Conservation (phyloP, 2,888 invertebrate genomes). For the Steromphala cineraria region DNA sequence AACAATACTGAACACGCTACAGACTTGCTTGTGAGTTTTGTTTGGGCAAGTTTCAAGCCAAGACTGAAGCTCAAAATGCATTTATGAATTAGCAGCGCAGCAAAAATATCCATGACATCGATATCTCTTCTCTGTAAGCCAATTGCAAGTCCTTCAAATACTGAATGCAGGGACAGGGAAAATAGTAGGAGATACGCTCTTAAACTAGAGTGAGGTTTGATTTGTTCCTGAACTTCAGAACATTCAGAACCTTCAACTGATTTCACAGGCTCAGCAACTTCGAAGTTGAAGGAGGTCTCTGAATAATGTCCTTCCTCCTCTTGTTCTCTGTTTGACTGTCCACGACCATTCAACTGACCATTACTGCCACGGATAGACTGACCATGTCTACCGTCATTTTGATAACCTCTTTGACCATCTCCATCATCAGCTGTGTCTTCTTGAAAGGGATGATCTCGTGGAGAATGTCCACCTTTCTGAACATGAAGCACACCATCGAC, state of each 20-base stretch:
- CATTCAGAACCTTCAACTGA: no score
- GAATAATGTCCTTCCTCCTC: no score
- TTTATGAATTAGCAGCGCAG: constrained; percentile 79
- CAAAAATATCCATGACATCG: constrained; percentile 76
- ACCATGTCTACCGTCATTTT: no score
- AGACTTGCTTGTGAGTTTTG: constrained; percentile 71
- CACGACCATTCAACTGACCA: constrained; percentile 39
- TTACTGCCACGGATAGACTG: constrained; percentile 51
- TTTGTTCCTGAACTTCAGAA: not conserved
- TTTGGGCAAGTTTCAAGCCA: constrained; percentile 78
- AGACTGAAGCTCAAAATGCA: constrained; percentile 79
- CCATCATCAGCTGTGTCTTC: no score
- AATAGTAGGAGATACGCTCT: constrained; percentile 77
- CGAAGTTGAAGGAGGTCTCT: not conserved
- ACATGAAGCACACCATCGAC: not conserved
- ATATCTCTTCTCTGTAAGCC: constrained; percentile 76
- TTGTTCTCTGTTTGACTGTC: no score
- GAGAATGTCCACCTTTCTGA: constrained; percentile 38
- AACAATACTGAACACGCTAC: constrained; percentile 72
- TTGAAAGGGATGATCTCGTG: no score
- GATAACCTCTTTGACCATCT: no score
- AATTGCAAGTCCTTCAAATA: constrained; percentile 80
- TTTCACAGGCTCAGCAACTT: not conserved
- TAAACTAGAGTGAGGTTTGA: constrained; percentile 74
- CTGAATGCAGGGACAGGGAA: constrained; percentile 79